Base-by-base conservation (phyloP, 2,113 vertebrate species). In the Rattus rattus region DNA sequence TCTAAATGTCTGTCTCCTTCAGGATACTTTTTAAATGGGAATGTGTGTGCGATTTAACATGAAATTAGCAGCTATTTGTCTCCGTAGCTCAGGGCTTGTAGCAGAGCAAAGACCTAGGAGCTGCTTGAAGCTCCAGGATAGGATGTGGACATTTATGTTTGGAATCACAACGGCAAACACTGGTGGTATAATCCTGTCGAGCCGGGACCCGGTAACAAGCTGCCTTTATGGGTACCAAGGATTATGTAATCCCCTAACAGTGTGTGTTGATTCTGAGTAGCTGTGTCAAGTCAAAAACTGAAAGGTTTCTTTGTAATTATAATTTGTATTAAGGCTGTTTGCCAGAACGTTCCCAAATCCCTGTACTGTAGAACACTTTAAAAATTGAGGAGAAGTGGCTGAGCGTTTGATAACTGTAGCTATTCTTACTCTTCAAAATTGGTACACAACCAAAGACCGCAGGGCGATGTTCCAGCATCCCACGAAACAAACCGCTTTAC, bases 251-350 rank as follows among this genome's bases (percentile, higher is more conserved):
- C 65, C 70, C 52, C 43, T 72, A 88, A 92, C 70, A 79, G 76
- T 67, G 91, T 73, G 33, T 95, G 97, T 95, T 89, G 81, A 77
- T 94, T 96, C 95, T 67, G 83, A 95, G 91, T 86, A 93, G 75
- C 94, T 93, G 94, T 70, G 91, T 96, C 87, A 39, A 63, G 75
- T 92, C 81, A 94, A 95, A 93, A 84, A 49, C 94, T 93, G 91
- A 97, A 97, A 89, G 33, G 9, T 87, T 96, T 91, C 96, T 97
- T 97, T 97, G 96, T 96, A 52, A 95, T 97, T 86, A 59, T 94
- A 61, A 91, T 95, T 95, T 76, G 49, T 77, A 56, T 86, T 73
- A 89, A 96, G 94, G 73, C 92, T 89, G 2, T 92, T 97, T 97
- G 92, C 96, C 94, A 94, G 80, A 95, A 83, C 89, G 49, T 95